Percentiles rank a stretch among this genome's conserved stretches.
These are phyloP conservation scores for Tinea semifulvella DNA, from an alignment of 2,888 invertebrate genomes.

Conservation along the genomic window DNA sequence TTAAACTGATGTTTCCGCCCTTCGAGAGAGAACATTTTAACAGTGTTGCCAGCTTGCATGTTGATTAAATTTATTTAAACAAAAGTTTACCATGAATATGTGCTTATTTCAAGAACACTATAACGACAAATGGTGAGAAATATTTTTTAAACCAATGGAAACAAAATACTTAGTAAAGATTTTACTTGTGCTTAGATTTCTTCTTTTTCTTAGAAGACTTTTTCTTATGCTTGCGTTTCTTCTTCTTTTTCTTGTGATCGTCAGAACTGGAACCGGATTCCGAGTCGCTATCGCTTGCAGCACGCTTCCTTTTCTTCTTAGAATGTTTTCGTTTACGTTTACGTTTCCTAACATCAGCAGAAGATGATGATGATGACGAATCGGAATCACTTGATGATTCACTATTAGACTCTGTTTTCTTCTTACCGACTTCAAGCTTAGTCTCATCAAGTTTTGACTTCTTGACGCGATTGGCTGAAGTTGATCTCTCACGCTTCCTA, in stretches of 20 bases:
- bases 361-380: constrained; percentile 59
- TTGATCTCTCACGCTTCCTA: constrained; percentile 47
- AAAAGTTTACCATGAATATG: too few relatives aligned
- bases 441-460: constrained; percentile 35
- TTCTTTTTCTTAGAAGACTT: constrained; percentile 77
- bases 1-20: too few relatives aligned
- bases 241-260: constrained; percentile 72
- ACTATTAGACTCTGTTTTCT: constrained; percentile 52
- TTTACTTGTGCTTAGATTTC: constrained; percentile 54
- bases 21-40: too few relatives aligned
- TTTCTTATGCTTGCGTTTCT: constrained; percentile 75
- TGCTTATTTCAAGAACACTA: too few relatives aligned
- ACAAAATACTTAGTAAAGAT: neutral
- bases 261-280: constrained; percentile 74
- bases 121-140: too few relatives aligned
- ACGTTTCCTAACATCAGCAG: constrained; percentile 63
- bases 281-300: constrained; percentile 70
- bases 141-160: too few relatives aligned
- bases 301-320: constrained; percentile 69
- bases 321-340: constrained; percentile 71
- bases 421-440: constrained; percentile 57
- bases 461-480: constrained; percentile 29
- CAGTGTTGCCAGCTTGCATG: too few relatives aligned
- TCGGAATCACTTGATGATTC: constrained; percentile 55
- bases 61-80: too few relatives aligned